Evolutionary conservation across 2,797 vertebrate genomes (phyloP), one percentile per base, ranked within the genome.

Genomic region (Gymnoscopelus braueri): DNA sequence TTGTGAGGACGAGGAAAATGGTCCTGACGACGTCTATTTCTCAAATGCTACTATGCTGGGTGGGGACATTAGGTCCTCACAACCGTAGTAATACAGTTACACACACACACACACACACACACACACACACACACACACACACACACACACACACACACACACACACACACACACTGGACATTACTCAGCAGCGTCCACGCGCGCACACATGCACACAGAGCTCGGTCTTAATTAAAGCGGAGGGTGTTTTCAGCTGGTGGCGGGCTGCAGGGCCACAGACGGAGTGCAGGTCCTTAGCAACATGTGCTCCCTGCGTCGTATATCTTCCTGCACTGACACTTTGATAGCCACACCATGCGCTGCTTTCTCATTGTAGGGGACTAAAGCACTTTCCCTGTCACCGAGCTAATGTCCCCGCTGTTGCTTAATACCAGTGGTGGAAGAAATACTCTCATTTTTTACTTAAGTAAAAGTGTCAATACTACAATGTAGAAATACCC

Each of bases 291-390:
- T 84, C 75, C 79, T 84, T 77, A 78, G 74, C 64, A 35, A 35
- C 32, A 64, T 75, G 77, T 66, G 15, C 71, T 83, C 65, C 58
- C 49, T 47, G 13, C 67, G 47, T 47, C 83, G 86, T 90, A 71
- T 79, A 80, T 92, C 90, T 89, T 75, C 54, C 66, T 69, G 39
- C 67, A 57, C 75, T 86, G 87, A 75, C 89, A 81, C 79, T 75
- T 85, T 90, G 77, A 91, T 85, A 55, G 84, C 58, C 44, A 12
- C 63, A 35, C 60, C 67, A 26, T 52, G 63, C 78, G 62, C 59
- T 63, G 67, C 58, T 69, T 19, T 67, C 55, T 73, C 57, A 69
- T 57, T 73, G 77, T 57, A 69, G 64, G 72, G n/a, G 32, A 79
- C 79, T 13, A 53, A 26, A 81, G 51, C 69, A 68, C 78, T 84